These are phyloP conservation scores for Neodon shergylaensis DNA, from an alignment of 2,113 vertebrate genomes.

Conservation along the genomic window DNA sequence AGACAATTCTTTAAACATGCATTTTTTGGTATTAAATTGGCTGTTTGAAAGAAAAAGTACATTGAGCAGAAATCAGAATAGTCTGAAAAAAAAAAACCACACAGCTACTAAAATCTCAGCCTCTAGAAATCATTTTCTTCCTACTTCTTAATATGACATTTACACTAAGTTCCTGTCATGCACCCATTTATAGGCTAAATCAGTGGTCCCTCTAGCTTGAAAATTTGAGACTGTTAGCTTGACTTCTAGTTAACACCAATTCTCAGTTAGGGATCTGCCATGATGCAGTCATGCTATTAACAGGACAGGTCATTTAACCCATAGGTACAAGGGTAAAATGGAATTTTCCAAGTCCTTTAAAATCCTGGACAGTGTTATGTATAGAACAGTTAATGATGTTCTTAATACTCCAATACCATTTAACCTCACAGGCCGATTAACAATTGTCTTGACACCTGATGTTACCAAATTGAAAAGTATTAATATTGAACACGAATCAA, in stretches of 20 bases:
- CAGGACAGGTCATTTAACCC: constrained; percentile 32
- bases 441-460: constrained; percentile 7
- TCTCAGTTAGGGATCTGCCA: constrained; percentile 52
- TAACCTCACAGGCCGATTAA: constrained; percentile 26
- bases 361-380: constrained; percentile 1
- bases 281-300: not conserved
- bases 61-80: constrained; percentile 41
- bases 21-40: constrained; percentile 58
- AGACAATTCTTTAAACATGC: constrained; percentile 74
- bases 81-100: constrained; percentile 33
- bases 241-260: not conserved
- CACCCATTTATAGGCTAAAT: constrained; percentile 24
- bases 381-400: constrained; percentile 47
- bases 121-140: not conserved
- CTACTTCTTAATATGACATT: not conserved
- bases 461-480: constrained; percentile 65
- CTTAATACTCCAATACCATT: constrained; percentile 25
- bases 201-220: constrained; percentile 31
- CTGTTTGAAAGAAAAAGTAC: constrained; percentile 52
- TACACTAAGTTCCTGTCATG: not conserved
- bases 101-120: constrained; percentile 5
- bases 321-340: constrained; percentile 51
- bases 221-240: not conserved
- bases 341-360: constrained; percentile 41
- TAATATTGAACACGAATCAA: constrained; percentile 85